Evolutionary conservation across 1,140 invertebrate genomes (phyloP), one percentile per base, ranked within the genome.

Genomic region (Phocides pigmalion): DNA sequence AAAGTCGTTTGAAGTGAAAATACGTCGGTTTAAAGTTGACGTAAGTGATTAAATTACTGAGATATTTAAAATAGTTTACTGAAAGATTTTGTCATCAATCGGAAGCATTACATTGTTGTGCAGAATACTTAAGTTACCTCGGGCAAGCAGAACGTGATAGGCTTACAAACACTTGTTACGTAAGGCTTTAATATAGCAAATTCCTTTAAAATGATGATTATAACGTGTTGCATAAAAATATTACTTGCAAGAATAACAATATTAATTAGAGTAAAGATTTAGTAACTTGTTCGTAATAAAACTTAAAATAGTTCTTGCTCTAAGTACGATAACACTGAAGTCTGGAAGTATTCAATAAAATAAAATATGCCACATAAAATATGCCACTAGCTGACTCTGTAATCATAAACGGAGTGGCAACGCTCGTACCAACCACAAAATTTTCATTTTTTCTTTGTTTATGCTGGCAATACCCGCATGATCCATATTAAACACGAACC

Each of bases 81-180:
- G 37, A 44, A 56, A 59, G 42, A 41, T 47, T n/a, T 49, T 22
- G 25, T 47, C 16, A 79, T 76, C 72, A 59, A 62, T 74, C 65
- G 70, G 75, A 84, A 83, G 75, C 66, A 56, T 66, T 65, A 62
- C 42, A 62, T 54, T 47, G 46, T 65, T 66, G 63, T 44, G 59
- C 56, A 68, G 75, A 83, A 84, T 87, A 76, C 70, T 78, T 72
- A 84, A 76, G 58, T 74, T 68, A 70, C 51, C 41, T 66, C 70
- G 71, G 66, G 61, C 72, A 72, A 49, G 50, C 51, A 64, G 66
- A 79, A 81, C 80, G 80, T 84, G 79, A 74, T 67, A 69, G 51
- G 72, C 66, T 75, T 81, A 74, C 74, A 44, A 66, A 71, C 50
- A 64, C 58, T 20, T 39, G 47, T 83, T 82, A 81, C 76, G 76